phyloP scores from a whole-genome alignment of 2,113 vertebrate species.

The Elachura formosa region DNA sequence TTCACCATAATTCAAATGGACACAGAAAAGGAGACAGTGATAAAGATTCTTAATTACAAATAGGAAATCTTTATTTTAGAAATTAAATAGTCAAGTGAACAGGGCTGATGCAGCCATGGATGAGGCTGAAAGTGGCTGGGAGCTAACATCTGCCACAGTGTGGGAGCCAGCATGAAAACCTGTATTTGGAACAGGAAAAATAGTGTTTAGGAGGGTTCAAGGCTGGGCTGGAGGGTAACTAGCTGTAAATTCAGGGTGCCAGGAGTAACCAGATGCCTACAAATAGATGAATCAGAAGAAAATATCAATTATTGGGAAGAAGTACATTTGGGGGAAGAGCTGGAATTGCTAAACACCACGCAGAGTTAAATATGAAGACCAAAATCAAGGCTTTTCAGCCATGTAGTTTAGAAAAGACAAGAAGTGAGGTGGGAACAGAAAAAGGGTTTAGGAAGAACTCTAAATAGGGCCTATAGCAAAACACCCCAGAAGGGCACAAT shows the following conservation, averaged over 20 bases:
- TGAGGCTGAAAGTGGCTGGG: not conserved
- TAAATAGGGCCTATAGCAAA: not conserved
- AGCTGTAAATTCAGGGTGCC: not conserved
- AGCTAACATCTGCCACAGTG: not conserved
- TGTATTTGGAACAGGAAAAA: not conserved
- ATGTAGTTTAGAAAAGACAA: not conserved
- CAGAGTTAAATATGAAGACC: not conserved
- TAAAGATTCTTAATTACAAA: conserved; percentile 42
- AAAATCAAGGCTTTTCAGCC: not conserved
- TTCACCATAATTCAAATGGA: not conserved
- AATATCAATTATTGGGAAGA: not conserved
- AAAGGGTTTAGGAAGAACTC: not conserved
- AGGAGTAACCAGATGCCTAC: not conserved
- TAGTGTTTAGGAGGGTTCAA: not conserved
- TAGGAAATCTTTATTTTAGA: conserved; percentile 33
- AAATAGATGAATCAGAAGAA: not conserved
- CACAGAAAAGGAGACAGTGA: conserved; percentile 27
- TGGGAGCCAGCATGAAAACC: fast-evolving
- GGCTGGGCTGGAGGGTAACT: not conserved
- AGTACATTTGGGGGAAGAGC: not conserved
- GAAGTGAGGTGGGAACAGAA: not conserved
- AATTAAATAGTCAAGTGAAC: not conserved
- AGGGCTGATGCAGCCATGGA: not conserved
- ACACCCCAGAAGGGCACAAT: not conserved
- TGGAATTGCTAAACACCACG: not conserved